Conservation (phyloP, 2,113 vertebrate species). For the Stomatorhinus ivindoensis region DNA sequence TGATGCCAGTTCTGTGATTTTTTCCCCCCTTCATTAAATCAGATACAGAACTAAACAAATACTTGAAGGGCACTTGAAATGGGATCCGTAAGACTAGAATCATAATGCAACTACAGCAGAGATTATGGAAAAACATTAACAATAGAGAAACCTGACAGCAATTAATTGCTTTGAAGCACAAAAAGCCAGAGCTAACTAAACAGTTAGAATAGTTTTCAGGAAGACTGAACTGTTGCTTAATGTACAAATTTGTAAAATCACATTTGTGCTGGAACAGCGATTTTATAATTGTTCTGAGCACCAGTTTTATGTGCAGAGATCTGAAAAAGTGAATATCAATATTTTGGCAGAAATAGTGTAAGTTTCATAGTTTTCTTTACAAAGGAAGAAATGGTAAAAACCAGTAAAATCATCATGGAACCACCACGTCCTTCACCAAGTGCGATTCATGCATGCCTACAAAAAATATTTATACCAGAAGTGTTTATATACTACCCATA, state of each 20-base stretch:
- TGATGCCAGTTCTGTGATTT: not conserved
- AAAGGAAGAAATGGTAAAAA: not conserved
- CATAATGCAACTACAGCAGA: not conserved
- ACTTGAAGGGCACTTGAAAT: not conserved
- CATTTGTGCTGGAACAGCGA: not conserved
- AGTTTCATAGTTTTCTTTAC: not conserved
- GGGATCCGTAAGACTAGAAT: not conserved
- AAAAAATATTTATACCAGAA: not conserved
- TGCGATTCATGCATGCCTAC: not conserved
- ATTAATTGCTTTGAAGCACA: not conserved
- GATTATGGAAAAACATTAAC: not conserved
- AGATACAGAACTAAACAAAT: not conserved
- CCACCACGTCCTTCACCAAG: not conserved
- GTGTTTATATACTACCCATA: conserved; percentile 6
- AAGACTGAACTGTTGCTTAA: not conserved
- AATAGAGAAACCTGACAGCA: not conserved
- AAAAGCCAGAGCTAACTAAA: not conserved
- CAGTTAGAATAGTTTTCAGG: not conserved
- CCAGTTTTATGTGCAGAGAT: not conserved
- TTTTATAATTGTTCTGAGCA: not conserved
- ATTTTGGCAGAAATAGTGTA: not conserved
- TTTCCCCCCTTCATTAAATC: not conserved
- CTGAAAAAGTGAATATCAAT: not conserved
- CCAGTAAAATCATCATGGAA: not conserved
- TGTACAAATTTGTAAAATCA: not conserved